Evolutionary conservation across 2,888 invertebrate genomes (phyloP), one percentile per base, ranked within the genome.

Genomic region (Lasioglossum pauxillum): DNA sequence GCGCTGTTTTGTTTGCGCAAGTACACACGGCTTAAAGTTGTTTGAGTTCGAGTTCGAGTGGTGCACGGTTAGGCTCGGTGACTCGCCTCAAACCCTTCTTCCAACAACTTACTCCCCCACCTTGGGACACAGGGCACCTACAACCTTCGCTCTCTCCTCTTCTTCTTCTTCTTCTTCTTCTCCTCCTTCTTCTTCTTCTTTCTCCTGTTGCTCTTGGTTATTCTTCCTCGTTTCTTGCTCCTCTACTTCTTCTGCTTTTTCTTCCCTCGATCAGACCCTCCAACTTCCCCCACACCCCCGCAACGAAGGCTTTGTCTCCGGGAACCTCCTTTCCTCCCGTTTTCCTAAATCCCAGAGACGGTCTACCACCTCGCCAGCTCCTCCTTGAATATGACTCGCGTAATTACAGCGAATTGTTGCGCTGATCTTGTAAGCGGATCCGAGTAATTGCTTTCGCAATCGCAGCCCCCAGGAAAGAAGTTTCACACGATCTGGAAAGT

Each of bases 1-100:
- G 93, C 92, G 93, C 91, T 92, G 93, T 93, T 93, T 93, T 93
- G 93, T 93, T 93, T 93, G 93, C 92, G 89, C 92, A 92, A 91
- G 92, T 93, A 92, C 92, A 92, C 92, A 89, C 91, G 91, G 91
- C 92, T 93, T 93, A 91, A 93, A 93, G 93, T 93, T 93, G 93
- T 93, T 93, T 93, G 93, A 93, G 93, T 93, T 93, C 91, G 93
- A 92, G 92, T 90, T 91, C 88, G 91, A 91, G 91, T 90, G 90
- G 88, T 91, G 91, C 93, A 91, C 92, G 92, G 91, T 92, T 92
- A 92, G 88, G 92, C 91, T 91, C 90, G 87, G 91, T 88, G 89
- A 91, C 92, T 90, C 89, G 88, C 89, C 83, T 89, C 85, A 84
- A 90, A 90, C 90, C 90, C 88, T 89, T 91, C 87, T 88, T 78